Base-by-base conservation (phyloP, 2,797 vertebrate genomes). In the Pteronotus mesoamericanus region DNA sequence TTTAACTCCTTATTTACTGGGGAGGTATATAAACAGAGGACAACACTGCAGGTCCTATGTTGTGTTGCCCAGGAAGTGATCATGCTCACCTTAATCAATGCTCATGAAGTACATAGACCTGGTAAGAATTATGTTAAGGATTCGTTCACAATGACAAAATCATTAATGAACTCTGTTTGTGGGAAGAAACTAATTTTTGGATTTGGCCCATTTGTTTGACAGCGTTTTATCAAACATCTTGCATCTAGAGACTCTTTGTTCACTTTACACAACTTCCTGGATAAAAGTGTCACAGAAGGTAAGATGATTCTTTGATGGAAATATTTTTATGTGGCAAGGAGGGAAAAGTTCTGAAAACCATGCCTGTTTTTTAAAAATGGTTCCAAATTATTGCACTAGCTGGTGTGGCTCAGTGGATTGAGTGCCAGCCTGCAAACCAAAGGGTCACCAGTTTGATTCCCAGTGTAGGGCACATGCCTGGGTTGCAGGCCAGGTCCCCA, bases 181-280 rank as follows among this genome's bases (percentile, higher is more conserved):
- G 32, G 72, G 22, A 29, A 82, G 32, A 51, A 96, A 46, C 79
- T 97, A 91, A 80, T 74, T 88, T 89, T 96, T 29, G 51, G 74
- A 86, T 74, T 75, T 96, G 57, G 44, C 82, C 74, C 95, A 96
- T 97, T 95, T 97, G 21, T 79, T 97, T 96, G 85, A 97, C 98
- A 99, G 99, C 99, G 99, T 97, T 99, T 99, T 98, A 99, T 99
- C 98, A 99, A 99, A 98, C 99, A 99, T 97, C 98, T 99, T 98
- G 99, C 99, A 97, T 99, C 99, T 96, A 99, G 99, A 98, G 99
- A 99, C 97, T 99, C 99, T 10, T 98, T 99, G 98, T 99, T 99
- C 97, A 99, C 99, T 98, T 98, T 99, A 94, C 99, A 99, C 98
- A 99, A 99, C 98, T 99, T 99, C 98, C 98, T 99, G 98, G 99